These are phyloP conservation scores for Deilephila elpenor DNA, from an alignment of 2,888 invertebrate species.

Conservation along the genomic window DNA sequence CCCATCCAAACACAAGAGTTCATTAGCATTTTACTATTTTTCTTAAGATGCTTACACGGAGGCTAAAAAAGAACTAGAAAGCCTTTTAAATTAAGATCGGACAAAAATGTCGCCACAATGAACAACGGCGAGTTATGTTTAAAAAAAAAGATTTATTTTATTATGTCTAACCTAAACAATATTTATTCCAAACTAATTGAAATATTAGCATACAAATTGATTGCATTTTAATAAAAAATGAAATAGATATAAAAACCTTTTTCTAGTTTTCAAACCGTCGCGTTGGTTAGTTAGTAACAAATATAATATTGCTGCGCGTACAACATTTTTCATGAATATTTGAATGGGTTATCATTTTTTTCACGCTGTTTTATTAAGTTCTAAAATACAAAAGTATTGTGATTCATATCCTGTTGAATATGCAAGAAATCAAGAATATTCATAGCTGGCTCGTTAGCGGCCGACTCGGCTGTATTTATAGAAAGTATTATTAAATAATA, in stretches of 20 bases:
- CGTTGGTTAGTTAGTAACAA: neutral
- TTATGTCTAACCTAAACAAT: too few relatives aligned
- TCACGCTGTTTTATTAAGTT: constrained; percentile 58
- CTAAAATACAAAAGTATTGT: constrained; percentile 73
- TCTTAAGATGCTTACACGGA: too few relatives aligned
- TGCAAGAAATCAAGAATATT: constrained; percentile 73
- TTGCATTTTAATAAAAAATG: neutral
- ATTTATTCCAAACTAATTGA: too few relatives aligned
- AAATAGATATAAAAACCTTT: neutral
- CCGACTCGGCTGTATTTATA: constrained; percentile 64
- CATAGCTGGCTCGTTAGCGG: constrained; percentile 76
- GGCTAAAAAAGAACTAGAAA: too few relatives aligned
- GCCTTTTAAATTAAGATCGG: too few relatives aligned
- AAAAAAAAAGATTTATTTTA: too few relatives aligned
- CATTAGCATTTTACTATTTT: too few relatives aligned
- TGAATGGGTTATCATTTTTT: constrained; percentile 29
- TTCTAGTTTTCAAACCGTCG: neutral
- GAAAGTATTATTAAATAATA: constrained; percentile 59
- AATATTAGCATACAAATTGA: too few relatives aligned
- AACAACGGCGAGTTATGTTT: too few relatives aligned
- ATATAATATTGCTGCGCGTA: neutral
- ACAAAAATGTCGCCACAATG: too few relatives aligned
- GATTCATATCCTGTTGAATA: constrained; percentile 79
- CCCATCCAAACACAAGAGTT: too few relatives aligned
- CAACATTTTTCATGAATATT: neutral